Evolutionary conservation across 2,888 invertebrate species (phyloP), one percentile per base, ranked within the genome.

Genomic region (Sturmia bella): DNA sequence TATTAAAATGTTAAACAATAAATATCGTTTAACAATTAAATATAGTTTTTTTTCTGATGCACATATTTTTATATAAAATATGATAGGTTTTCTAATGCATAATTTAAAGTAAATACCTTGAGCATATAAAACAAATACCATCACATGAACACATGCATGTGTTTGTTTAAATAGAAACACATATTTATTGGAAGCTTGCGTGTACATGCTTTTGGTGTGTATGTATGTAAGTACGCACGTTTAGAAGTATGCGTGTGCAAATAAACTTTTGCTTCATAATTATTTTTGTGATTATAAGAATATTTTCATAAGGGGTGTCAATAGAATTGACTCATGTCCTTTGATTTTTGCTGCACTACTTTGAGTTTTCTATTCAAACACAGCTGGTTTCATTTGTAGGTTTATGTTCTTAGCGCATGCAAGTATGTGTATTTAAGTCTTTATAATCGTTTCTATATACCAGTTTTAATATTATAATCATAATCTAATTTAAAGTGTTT

Each of bases 41-140:
- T 21, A 56, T 43, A n/a, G n/a, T 57, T 52, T 32, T 61, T 41
- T 54, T 63, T 21, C 11, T 17, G 19, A 15, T 24, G 27, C n/a
- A 50, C 7, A 41, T 66, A 11, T 57, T 66, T 75, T 66, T 56
- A 21, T 56, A 45, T 41, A 57, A 32, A 39, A 45, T 50, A 56
- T 64, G 39, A 75, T 15, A 32, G 32, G 7, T 56, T 69, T 70
- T 63, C 70, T 50, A 78, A 78, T 70, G 70, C 77, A 78, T 78
- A 78, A 70, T 70, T 78, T 78, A 78, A 78, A 78, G 77, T 72
- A 78, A 78, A 78, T 64, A 78, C 64, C 32, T 37, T 63, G 39
- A 63, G 45, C 63, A 70, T 63, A 76, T 37, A 37, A 6, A 64
- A 66, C 41, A 77, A 69, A 69, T 11, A 52, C 21, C 45, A 37